Percentiles rank a stretch among this genome's conserved stretches.
Conservation (phyloP, 2,888 invertebrate species). For the Tridacna crocea region DNA sequence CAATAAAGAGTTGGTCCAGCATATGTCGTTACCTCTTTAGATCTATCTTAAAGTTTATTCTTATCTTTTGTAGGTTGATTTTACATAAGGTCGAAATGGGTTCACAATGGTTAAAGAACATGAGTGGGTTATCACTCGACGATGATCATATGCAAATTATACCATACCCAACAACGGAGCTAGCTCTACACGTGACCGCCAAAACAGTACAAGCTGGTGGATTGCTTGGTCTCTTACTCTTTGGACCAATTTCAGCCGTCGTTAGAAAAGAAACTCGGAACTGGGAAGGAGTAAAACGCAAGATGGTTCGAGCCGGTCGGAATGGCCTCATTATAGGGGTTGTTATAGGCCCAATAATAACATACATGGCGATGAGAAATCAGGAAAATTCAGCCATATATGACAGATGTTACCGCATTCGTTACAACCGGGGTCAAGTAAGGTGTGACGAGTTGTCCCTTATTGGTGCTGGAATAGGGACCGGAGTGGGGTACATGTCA, state of each 20-base stretch:
- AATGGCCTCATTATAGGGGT: slow-evolving; percentile 54
- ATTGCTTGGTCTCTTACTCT: slow-evolving; percentile 48
- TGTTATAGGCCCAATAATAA: slow-evolving; percentile 46
- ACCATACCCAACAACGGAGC: slow-evolving; percentile 44
- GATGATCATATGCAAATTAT: slow-evolving; percentile 54
- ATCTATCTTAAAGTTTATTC: too few relatives aligned
- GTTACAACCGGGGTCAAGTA: slow-evolving; percentile 56
- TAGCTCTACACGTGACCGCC: slow-evolving; percentile 53
- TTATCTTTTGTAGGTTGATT: too few relatives aligned
- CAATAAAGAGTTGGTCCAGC: too few relatives aligned
- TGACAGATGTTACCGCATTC: slow-evolving; percentile 61
- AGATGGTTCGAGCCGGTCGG: slow-evolving; percentile 51
- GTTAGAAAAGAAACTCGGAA: slow-evolving; percentile 57
- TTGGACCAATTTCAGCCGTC: slow-evolving; percentile 56
- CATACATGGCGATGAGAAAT: slow-evolving; percentile 42
- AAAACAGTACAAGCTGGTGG: slow-evolving; percentile 57
- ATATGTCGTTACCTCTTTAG: too few relatives aligned
- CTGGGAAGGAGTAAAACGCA: slow-evolving; percentile 37
- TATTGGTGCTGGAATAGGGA: slow-evolving; percentile 44
- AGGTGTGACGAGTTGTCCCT: slow-evolving; percentile 54
- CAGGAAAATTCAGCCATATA: slow-evolving; percentile 40
- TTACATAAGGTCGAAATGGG: slow-evolving; percentile 13
- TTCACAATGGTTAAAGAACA: slow-evolving; percentile 52
- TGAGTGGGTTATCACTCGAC: slow-evolving; percentile 37
- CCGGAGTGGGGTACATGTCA: slow-evolving; percentile 35